Conservation (phyloP, 2,113 vertebrate species). For the Phainopepla nitens region DNA sequence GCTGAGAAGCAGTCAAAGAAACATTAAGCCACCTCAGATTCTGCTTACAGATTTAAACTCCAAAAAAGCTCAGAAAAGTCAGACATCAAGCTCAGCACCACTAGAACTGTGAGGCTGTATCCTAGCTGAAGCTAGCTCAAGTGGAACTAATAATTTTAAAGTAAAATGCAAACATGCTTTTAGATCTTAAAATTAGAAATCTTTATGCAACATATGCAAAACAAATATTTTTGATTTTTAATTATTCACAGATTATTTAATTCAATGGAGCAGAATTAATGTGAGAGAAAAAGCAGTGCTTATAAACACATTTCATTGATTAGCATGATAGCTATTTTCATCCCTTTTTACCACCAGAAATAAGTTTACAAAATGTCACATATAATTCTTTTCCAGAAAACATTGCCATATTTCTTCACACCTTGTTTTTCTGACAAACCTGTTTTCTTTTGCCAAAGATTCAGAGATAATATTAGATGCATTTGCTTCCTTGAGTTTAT, state of each 20-base stretch:
- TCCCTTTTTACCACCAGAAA: background rate
- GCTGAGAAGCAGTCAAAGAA: background rate
- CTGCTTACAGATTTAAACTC: background rate
- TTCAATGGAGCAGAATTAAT: background rate
- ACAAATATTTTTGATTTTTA: background rate
- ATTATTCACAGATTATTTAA: background rate
- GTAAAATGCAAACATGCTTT: background rate
- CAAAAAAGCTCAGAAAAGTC: background rate
- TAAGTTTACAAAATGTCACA: background rate
- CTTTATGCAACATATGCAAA: background rate
- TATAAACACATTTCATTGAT: background rate
- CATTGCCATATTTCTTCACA: accelerated
- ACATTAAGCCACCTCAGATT: background rate
- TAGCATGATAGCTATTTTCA: background rate
- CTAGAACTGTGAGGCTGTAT: background rate
- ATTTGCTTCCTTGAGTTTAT: background rate
- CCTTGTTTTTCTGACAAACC: background rate
- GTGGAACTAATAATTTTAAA: background rate
- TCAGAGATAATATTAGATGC: background rate
- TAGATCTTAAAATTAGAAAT: background rate
- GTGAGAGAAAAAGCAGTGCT: background rate
- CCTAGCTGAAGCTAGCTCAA: background rate
- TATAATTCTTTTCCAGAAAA: background rate
- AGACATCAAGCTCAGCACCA: background rate
- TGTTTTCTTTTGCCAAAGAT: background rate